These are phyloP conservation scores for Anastatus disparis DNA, from an alignment of 1,140 invertebrate species.

Conservation along the genomic window DNA sequence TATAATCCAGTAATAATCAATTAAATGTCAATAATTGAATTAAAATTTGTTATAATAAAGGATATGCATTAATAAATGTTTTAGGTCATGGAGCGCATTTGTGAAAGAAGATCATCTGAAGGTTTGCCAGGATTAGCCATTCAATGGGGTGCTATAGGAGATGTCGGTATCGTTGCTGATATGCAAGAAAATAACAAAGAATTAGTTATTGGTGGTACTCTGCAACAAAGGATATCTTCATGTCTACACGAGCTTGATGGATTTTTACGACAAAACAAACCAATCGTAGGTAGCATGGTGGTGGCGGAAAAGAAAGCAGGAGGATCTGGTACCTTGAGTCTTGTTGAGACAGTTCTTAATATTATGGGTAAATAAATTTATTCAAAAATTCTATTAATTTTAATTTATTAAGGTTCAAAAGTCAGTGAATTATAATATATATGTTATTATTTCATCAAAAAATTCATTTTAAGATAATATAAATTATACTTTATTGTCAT, in stretches of 20 bases:
- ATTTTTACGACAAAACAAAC: slow-evolving; percentile 70
- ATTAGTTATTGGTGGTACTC: slow-evolving; percentile 70
- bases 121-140: slow-evolving; percentile 70
- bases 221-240: slow-evolving; percentile 75
- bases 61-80: too few relatives aligned
- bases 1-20: too few relatives aligned
- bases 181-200: slow-evolving; percentile 75
- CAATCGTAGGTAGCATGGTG: slow-evolving; percentile 75
- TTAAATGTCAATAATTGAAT: too few relatives aligned
- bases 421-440: too few relatives aligned
- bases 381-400: too few relatives aligned
- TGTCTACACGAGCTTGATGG: slow-evolving; percentile 68
- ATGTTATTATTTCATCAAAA: too few relatives aligned
- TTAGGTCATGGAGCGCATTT: slow-evolving; percentile 70
- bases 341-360: slow-evolving; percentile 64
- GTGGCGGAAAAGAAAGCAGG: slow-evolving; percentile 69
- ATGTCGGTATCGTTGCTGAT: slow-evolving; percentile 71
- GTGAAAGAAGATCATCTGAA: slow-evolving; percentile 64
- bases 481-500: too few relatives aligned
- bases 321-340: slow-evolving; percentile 50
- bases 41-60: too few relatives aligned
- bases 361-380: slow-evolving; percentile 64
- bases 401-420: too few relatives aligned
- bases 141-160: slow-evolving; percentile 72
- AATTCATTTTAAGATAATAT: too few relatives aligned